Base-by-base conservation (phyloP, 2,797 vertebrate species). In the Petrocephalus sullivani region DNA sequence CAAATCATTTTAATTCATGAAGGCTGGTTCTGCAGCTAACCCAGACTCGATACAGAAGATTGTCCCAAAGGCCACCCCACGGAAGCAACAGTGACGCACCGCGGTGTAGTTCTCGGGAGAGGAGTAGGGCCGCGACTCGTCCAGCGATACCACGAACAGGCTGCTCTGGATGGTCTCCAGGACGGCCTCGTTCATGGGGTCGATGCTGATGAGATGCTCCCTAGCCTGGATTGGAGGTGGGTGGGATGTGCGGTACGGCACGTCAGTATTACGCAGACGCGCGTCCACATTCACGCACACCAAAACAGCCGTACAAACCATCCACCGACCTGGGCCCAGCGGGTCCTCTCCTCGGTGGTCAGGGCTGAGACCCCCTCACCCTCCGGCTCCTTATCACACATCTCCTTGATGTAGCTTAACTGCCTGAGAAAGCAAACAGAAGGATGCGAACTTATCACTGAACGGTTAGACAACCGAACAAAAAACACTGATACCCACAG, bases 131-230 rank as follows among this genome's bases (percentile, higher is more conserved):
- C 96, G 96, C 0, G 91, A 21, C 87, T 98, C 96, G 89, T 99
- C 98, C 28, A 99, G 92, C 19, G 93, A 95, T 41, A 97, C 28
- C 21, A 95, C 90, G 67, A 99, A 96, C 92, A 99, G 89, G 90
- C 97, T 96, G 92, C 94, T 97, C 93, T 99, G 97, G 92, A 99
- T 97, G 91, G 94, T 97, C 93, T 99, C 97, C 92, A 99, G 94
- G 56, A 95, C 92, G 88, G 91, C 93, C 91, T 96, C 92, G 89
- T 99, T 99, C 91, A 95, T 95, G 88, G 96, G 96, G 94, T 98
- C 96, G 78, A 99, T 96, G 90, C 90, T 91, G 89, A 98, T 97
- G 86, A 99, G 96, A 94, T 99, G 94, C 53, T 98, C 96, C 87
- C 97, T 95, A 89, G 96, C 92, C 98, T 99, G 91, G 33, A 91